Conservation (phyloP, 2,113 vertebrate species). For the Chionodraco myersi region DNA sequence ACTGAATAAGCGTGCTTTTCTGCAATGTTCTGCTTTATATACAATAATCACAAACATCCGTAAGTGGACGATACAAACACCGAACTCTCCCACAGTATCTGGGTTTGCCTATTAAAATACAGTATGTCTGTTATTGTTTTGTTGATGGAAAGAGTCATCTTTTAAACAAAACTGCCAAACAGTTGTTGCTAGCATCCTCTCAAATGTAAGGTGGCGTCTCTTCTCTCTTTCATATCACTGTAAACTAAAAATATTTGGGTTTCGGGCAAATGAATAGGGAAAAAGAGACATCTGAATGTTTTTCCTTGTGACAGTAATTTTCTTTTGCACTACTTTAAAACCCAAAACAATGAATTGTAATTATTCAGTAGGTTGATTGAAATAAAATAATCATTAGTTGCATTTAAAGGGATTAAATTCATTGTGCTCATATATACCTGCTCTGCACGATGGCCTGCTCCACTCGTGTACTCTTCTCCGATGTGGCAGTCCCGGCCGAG, state of each 20-base stretch:
- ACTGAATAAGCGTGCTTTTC: background rate
- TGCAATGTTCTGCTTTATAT: background rate
- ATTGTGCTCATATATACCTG: constrained; percentile 82
- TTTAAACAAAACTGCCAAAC: too few species aligned
- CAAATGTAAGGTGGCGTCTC: background rate
- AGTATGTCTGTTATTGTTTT: too few species aligned
- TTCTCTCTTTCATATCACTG: background rate
- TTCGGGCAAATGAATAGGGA: background rate
- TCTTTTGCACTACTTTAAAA: too few species aligned
- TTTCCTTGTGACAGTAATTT: too few species aligned
- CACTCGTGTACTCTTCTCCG: constrained; percentile 86
- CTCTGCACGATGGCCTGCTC: constrained; percentile 94
- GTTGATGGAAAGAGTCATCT: too few species aligned
- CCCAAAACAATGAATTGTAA: too few species aligned
- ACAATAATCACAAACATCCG: background rate
- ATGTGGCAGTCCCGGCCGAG: constrained; percentile 79
- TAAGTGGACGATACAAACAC: background rate
- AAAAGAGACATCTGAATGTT: too few species aligned
- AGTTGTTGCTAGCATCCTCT: background rate
- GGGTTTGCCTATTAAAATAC: background rate
- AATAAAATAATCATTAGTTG: too few species aligned
- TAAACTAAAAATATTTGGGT: background rate
- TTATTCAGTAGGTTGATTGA: too few species aligned
- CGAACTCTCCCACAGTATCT: background rate
- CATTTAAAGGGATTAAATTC: background rate